Base-by-base conservation (phyloP, 1,140 invertebrate genomes). In the Cydia strobilella region DNA sequence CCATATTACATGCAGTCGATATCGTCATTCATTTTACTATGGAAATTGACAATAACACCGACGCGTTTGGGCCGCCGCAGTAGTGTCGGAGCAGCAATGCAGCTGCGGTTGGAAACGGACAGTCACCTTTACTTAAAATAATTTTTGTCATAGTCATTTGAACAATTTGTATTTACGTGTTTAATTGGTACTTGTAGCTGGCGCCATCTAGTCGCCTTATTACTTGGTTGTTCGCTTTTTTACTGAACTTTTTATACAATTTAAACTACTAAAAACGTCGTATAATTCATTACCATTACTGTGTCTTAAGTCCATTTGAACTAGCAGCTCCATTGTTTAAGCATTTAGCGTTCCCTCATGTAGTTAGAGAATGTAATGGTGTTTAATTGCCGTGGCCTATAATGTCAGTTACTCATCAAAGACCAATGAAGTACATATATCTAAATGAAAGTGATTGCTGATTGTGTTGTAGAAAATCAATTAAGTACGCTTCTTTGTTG, bases 311-410 rank as follows among this genome's bases (percentile, higher is more conserved):
- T 23, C 54, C 9, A 3, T 59, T 59, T 59, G 54, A 23, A 59
- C 9, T 59, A n/a, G 20, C 0, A 59, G 20, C 10, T 59, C 18
- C 20, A 59, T 59, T 59, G 54, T 59, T n/a, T 59, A 59, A 59
- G 54, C 54, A 59, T 59, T 59, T 23, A 23, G 9, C 10, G 54
- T 23, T 59, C 54, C 23, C 20, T 59, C 54, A 23, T n/a, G 54
- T 59, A 20, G 54, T 59, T 59, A 23, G 54, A 59, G 9, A 23
- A 59, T 23, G 12, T 59, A 51, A 59, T 59, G 7, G 54, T 23
- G 20, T 59, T 23, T 59, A 59, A 59, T 59, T 59, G 51, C 51
- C 51, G n/a, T 54, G 51, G n/a, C 51, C 51, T 54, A 54, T 54
- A 54, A 54, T 54, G 51, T 7, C 7, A 54, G 51, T 54, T 54